Base-by-base conservation (phyloP, 2,888 invertebrate species). In the Xylota sylvarum region DNA sequence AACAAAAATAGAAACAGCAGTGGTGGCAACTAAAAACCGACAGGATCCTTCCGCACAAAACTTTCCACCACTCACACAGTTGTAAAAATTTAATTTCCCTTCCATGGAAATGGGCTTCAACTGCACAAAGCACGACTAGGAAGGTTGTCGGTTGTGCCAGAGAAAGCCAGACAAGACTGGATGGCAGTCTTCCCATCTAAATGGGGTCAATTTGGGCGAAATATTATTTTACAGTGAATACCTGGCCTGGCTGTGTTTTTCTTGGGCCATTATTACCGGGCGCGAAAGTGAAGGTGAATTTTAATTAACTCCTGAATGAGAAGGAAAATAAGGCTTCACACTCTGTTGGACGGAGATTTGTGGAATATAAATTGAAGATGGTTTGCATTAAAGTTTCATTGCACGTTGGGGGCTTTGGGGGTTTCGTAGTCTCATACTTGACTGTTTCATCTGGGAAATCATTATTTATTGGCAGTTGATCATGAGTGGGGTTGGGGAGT, bases 131-230 rank as follows among this genome's bases (percentile, higher is more conserved):
- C n/a, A 30, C n/a, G 14, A 40, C 27, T 27, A 40, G 40, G 48
- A 12, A 12, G 32, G 43, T 1, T 43, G 12, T 32, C 6, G 2
- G 4, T 43, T 64, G 19, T 62, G 12, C 19, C 7, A 35, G 10
- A 2, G 19, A 43, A 65, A 69, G 37, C 76, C 80, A 80, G 84
- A 76, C 84, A 85, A 56, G 74, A 70, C 64, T 78, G 58, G 43
- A 56, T 46, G 19, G 67, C 2, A 43, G 14, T 9, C 50, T 43
- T 30, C 73, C 62, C 79, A 30, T 50, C 65, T 37, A 85, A 85
- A 85, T 76, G 80, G 76, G 84, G 84, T 85, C 84, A 76, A 58
- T 85, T 85, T 64, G 74, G 64, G 10, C 52, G 64, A 43, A 74
- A 64, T 58, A 56, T 60, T 52, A 32, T 35, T 73, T 65, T 14